Evolutionary conservation across 2,797 vertebrate genomes (phyloP).

Genomic region (Tenualosa ilisha): DNA sequence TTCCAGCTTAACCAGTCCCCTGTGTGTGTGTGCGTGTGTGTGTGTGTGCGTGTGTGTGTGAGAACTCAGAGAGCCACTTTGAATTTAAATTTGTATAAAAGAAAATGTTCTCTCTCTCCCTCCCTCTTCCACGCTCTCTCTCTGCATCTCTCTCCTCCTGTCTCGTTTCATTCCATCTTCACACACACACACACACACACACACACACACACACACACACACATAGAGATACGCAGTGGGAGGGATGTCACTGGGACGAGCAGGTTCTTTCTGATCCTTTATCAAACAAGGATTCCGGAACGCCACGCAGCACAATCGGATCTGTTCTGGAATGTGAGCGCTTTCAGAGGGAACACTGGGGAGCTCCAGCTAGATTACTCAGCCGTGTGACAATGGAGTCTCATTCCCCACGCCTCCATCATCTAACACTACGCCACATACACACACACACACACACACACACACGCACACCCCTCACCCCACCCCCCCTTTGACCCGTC

Average conservation of each 20-base stretch:
- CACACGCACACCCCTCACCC: neutral
- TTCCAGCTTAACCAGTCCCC: neutral
- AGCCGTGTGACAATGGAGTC: neutral
- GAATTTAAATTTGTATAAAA: neutral
- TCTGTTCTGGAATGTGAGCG: conserved; percentile 12
- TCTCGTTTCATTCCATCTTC: neutral
- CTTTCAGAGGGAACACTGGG: neutral
- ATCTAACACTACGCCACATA: neutral
- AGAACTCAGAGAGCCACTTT: neutral
- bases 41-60: too few species aligned
- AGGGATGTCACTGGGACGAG: neutral
- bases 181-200: neutral
- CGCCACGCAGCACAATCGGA: neutral
- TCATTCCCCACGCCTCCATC: neutral
- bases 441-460: neutral
- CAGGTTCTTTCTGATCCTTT: conserved; percentile 3
- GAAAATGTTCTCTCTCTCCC: neutral
- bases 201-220: conserved; percentile 8
- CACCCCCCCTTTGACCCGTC: conserved; percentile 15
- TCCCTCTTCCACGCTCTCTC: neutral
- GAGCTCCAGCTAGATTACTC: neutral
- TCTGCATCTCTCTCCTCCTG: neutral
- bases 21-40: too few species aligned
- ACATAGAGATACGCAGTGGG: neutral
- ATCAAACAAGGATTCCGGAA: neutral